A percentile compares a stretch with the other conserved stretches of the same genome.
Conservation (phyloP, 2,888 invertebrate species). For the Aphodius granarius region DNA sequence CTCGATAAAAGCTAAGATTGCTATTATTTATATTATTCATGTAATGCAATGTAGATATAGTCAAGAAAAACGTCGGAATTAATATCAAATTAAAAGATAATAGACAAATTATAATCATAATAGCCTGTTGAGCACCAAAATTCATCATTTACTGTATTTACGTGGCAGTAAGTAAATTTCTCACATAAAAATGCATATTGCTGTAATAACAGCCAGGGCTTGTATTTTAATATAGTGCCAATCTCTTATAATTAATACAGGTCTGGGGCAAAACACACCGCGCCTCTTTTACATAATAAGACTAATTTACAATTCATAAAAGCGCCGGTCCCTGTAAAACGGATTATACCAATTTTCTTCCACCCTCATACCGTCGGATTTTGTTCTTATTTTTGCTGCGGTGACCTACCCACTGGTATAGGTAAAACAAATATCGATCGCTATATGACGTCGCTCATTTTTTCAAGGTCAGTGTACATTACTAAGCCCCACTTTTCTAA, state of each 20-base stretch:
- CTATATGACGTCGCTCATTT: neutral
- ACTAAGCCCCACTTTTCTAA: no score
- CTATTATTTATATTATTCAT: no score
- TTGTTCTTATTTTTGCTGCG: neutral
- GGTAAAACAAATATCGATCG: conserved; percentile 3
- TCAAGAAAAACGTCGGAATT: no score
- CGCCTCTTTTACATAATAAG: conserved; percentile 19
- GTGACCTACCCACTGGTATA: neutral
- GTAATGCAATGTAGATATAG: no score
- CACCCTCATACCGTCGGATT: no score
- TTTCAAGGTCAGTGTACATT: neutral
- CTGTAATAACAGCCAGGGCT: neutral
- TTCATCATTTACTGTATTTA: neutral
- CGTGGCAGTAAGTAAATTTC: neutral
- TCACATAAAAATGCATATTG: neutral
- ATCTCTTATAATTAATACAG: conserved; percentile 18
- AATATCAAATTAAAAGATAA: no score
- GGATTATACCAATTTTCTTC: conserved; percentile 23
- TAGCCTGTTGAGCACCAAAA: neutral
- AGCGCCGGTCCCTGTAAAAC: conserved; percentile 23
- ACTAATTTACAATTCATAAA: conserved; percentile 26
- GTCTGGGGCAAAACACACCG: neutral
- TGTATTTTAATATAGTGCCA: conserved; percentile 18
- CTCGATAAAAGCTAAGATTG: no score
- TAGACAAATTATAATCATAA: neutral